Base-by-base conservation (phyloP, 1,140 invertebrate species). In the Drosophila tani region DNA sequence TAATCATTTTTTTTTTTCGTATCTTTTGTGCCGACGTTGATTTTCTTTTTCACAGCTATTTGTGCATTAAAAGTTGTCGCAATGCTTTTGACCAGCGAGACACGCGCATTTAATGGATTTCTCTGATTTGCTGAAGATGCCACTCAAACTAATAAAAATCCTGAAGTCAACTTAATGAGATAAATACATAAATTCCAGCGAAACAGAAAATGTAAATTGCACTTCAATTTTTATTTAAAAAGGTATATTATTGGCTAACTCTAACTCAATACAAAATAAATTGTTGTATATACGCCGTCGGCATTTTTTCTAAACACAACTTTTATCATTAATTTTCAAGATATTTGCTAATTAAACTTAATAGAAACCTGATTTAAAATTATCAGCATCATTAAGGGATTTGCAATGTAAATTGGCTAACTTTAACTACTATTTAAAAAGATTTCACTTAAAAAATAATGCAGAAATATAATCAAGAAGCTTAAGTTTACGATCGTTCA, bases 91-190 rank as follows among this genome's bases (percentile, higher is more conserved):
- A 24, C 45, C 43, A 57, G 21, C 38, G 63, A 46, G 63, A 75
- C 62, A 75, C 55, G 67, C 59, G 66, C 38, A 46, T 65, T 71
- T 90, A 90, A 88, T 90, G 84, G 78, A 84, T 84, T 84, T 90
- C 74, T 63, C 84, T 78, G 75, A 73, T 79, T 65, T 70, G 50
- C 53, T 24, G 15, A 73, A 59, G 67, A 71, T 73, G 53, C 67
- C 69, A 73, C 55, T 73, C 67, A 71, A 60, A 45, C 71, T 46
- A 19, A 41, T 55, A 55, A 68, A 70, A 46, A 68, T 68, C 49
- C 21, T 46, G 35, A 11, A 19, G 29, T 50, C 62, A 38, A 40
- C 27, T 73, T 73, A 43, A 60, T 58, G 51, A 59, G 45, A 12
- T 55, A 57, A 27, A 43, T 24, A 32, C 24, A 29, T 69, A 35